phyloP scores from a whole-genome alignment of 2,113 vertebrate species.

The Equus quagga region DNA sequence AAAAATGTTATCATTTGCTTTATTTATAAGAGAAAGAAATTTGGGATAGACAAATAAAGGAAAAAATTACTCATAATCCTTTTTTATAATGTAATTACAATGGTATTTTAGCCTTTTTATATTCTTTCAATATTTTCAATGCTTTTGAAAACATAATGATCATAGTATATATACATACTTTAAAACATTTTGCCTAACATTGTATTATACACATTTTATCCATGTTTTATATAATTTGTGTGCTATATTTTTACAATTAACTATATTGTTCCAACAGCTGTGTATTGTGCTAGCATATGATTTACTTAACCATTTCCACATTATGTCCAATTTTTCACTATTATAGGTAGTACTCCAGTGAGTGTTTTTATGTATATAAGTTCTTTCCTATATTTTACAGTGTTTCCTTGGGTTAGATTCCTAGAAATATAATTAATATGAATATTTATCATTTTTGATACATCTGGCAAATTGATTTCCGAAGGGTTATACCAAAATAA shows the following conservation, averaged over 20 bases:
- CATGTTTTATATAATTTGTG: neutral
- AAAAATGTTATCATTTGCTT: neutral
- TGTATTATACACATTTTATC: neutral
- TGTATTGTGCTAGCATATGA: neutral
- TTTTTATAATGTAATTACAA: neutral
- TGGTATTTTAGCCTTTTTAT: neutral
- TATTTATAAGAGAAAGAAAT: conserved; percentile 23
- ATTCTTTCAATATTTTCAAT: neutral
- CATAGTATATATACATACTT: neutral
- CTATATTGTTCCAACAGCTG: neutral
- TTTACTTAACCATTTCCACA: neutral
- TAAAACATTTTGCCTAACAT: neutral
- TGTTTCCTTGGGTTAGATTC: conserved; percentile 36
- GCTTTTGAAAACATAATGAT: neutral
- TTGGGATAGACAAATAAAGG: neutral
- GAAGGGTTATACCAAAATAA: neutral
- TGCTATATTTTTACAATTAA: conserved; percentile 1
- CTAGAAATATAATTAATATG: neutral
- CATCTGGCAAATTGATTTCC: neutral
- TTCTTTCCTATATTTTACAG: neutral
- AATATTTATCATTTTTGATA: conserved; percentile 35
- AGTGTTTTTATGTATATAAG: neutral
- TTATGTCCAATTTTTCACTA: neutral
- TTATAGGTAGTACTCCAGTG: neutral
- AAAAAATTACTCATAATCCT: neutral